Conservation (phyloP, 2,113 vertebrate species). For the Spermophilus dauricus region DNA sequence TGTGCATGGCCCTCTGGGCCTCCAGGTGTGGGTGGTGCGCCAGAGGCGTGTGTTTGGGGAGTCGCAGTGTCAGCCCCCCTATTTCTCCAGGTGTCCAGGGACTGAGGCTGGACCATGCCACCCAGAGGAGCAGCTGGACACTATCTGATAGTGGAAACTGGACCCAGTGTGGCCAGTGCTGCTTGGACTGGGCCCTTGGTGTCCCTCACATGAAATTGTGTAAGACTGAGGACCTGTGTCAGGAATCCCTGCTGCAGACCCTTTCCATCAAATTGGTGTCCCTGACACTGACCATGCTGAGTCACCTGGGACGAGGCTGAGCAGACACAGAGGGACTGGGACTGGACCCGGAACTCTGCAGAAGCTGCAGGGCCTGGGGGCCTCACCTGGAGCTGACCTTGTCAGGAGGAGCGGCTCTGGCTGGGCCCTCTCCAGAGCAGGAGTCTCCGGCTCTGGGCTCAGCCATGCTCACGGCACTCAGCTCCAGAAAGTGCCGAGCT, state of each 20-base stretch:
- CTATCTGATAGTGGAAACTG: background rate
- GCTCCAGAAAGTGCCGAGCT: background rate
- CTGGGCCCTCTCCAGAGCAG: background rate
- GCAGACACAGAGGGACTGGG: background rate
- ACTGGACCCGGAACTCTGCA: background rate
- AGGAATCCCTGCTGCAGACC: background rate
- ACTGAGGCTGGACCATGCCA: background rate
- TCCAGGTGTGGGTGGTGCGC: background rate
- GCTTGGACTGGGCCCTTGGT: rapidly evolving
- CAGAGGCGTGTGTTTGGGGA: rapidly evolving
- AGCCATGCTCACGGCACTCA: no score
- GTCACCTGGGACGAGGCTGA: background rate
- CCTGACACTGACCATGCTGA: rapidly evolving
- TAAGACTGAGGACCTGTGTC: no score
- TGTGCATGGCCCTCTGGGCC: background rate
- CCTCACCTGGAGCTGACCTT: no score
- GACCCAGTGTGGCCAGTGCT: no score
- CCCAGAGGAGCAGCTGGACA: background rate
- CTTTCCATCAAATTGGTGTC: background rate
- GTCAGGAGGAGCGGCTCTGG: background rate
- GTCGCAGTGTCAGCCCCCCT: background rate
- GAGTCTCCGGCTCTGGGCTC: background rate
- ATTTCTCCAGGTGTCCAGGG: no score
- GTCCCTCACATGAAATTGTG: background rate
- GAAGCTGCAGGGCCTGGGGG: background rate